phyloP scores from a whole-genome alignment of 2,797 vertebrate species.

The Gallinago stenura region DNA sequence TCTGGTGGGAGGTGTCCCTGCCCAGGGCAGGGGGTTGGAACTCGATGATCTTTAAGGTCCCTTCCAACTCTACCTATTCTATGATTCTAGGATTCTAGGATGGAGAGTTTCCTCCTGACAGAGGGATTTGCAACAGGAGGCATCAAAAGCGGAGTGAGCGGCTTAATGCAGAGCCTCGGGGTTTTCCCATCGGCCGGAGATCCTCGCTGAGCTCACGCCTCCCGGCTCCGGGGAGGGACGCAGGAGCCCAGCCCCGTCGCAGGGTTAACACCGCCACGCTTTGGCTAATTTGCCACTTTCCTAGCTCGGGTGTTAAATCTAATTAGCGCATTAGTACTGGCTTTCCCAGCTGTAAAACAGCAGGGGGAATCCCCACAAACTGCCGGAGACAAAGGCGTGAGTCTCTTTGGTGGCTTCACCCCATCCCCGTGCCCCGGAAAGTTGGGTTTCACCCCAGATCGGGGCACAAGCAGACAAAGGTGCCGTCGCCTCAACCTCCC shows the following conservation, averaged over 20 bases:
- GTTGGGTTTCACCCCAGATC: background rate
- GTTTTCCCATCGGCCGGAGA: rapidly evolving
- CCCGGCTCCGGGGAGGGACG: background rate
- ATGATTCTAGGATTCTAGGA: too few species aligned
- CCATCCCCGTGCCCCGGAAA: rapidly evolving
- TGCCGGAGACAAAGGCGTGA: background rate
- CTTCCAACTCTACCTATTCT: too few species aligned
- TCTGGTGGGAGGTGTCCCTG: too few species aligned
- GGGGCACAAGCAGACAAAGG: rapidly evolving
- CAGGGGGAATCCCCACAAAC: background rate
- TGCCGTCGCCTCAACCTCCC: rapidly evolving
- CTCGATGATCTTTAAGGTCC: too few species aligned
- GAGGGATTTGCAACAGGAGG: background rate
- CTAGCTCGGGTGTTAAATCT: constrained; percentile 22
- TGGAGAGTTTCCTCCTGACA: background rate
- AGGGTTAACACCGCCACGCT: background rate
- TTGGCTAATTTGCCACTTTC: constrained; percentile 19
- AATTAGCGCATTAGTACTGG: constrained; percentile 32
- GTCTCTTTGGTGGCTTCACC: background rate
- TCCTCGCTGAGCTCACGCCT: rapidly evolving
- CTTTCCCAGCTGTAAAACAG: constrained; percentile 41
- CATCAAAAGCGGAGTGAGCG: background rate
- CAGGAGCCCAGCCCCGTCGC: background rate
- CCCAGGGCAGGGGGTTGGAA: too few species aligned
- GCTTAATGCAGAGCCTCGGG: rapidly evolving